Evolutionary conservation across 2,113 vertebrate species (phyloP), one percentile per base, ranked within the genome.

Genomic region (Micromys minutus): DNA sequence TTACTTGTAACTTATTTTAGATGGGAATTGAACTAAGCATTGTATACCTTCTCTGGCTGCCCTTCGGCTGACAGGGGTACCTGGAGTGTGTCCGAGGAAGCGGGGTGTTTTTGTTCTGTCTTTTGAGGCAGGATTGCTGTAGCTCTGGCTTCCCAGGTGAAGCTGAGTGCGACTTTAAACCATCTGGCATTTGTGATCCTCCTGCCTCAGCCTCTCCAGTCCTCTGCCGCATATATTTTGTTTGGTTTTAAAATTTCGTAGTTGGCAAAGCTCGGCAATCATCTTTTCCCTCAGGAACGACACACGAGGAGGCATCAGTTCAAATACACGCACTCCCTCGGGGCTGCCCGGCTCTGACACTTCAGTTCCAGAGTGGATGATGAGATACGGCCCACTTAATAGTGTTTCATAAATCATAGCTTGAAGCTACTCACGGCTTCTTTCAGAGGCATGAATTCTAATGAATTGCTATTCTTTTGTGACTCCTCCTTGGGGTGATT

Each of bases 381-480:
- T 67, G 67, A 95, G 50, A 83, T 45, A 24, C 55, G 84, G 57
- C 65, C 45, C 87, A 26, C 86, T 95, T 77, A 83, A 91, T 36
- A 67, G 55, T 93, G 61, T 65, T 96, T 96, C 87, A 87, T 71
- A 94, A 90, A 87, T 95, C 88, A 94, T 42, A 61, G 72, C 71
- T 79, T 88, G n/a, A 90, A 93, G 76, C 47, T 76, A 72, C 31
- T 88, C 36, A 42, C 10, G 39, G 59, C 52, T 90, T 77, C 72
- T 93, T 91, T 93, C 75, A 65, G 55, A 92, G 67, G n/a, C 57
- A 90, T 83, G 36, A 24, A 92, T 93, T 93, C 94, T 94, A 96
- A 89, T 94, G 75, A 94, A 94, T 39, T 93, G 39, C n/a, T 89
- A 65, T 95, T 83, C 69, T 93, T 95, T 94, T 89, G 24, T 95